Conservation (phyloP, 2,113 vertebrate genomes). For the Catharus minimus region DNA sequence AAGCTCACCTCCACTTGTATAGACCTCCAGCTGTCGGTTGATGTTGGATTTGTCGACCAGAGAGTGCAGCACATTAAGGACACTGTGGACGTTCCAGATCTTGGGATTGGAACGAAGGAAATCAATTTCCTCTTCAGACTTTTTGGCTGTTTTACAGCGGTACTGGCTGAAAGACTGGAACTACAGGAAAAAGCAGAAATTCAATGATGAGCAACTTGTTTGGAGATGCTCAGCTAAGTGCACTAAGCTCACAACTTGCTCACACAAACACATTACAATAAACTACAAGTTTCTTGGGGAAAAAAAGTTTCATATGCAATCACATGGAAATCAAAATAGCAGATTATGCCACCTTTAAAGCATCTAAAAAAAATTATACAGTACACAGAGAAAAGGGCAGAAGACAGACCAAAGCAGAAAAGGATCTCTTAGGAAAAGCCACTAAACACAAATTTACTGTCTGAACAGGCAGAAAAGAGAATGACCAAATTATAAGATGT, state of each 20-base stretch:
- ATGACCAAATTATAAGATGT: background rate
- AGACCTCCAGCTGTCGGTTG: conserved; percentile 95
- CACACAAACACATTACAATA: background rate
- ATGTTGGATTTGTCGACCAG: conserved; percentile 99
- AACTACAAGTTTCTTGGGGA: background rate
- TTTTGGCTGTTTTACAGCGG: conserved; percentile 96
- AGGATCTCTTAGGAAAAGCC: background rate
- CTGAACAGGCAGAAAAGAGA: background rate
- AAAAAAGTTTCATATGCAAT: background rate
- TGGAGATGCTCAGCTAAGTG: background rate
- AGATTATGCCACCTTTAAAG: background rate
- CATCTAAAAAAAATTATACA: background rate
- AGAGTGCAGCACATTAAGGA: conserved; percentile 96
- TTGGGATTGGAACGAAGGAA: conserved; percentile 97
- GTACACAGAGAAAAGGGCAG: background rate
- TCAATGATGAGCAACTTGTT: background rate
- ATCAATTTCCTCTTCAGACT: conserved; percentile 95
- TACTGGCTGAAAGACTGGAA: conserved; percentile 99
- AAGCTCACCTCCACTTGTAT: conserved; percentile 93
- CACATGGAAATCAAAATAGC: background rate
- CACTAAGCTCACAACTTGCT: background rate
- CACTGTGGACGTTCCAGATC: conserved; percentile 98
- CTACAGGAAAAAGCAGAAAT: conserved; percentile 62
- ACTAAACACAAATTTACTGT: background rate
- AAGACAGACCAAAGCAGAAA: background rate